These are phyloP conservation scores for Syritta pipiens DNA, from an alignment of 2,888 invertebrate genomes.

Conservation along the genomic window DNA sequence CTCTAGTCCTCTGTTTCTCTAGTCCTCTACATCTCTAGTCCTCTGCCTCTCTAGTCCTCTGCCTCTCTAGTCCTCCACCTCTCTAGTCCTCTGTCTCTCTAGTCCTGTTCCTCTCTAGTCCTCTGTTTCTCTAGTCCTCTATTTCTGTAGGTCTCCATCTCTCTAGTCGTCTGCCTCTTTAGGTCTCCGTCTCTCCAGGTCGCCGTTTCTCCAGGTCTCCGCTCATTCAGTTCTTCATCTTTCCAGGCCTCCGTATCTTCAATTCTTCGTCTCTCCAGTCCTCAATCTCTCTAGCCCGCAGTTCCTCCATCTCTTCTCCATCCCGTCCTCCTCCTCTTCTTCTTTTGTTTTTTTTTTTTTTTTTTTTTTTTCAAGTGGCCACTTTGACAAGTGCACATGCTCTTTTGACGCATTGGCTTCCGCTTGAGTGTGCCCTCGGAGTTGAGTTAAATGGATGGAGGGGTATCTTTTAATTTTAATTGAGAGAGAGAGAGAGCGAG, in stretches of 20 bases:
- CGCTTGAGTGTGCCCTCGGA: constrained; percentile 42
- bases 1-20: neutral
- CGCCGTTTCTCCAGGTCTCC: too few species aligned
- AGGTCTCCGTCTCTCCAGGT: neutral
- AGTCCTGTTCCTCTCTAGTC: neutral
- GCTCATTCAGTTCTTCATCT: too few species aligned
- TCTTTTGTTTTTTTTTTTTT: constrained; percentile 14
- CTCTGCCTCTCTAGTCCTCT: too few species aligned
- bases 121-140: too few species aligned
- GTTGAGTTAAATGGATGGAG: too few species aligned
- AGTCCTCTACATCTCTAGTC: too few species aligned
- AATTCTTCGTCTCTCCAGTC: neutral
- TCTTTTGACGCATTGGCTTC: constrained; percentile 64
- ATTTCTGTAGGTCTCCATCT: neutral
- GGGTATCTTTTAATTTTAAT: constrained; percentile 53
- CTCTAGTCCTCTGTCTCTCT: neutral
- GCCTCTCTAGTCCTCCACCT: neutral
- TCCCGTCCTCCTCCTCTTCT: neutral
- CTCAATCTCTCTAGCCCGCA: neutral
- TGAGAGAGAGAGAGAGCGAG: constrained; percentile 25
- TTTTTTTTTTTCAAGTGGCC: constrained; percentile 35
- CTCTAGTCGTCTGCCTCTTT: neutral
- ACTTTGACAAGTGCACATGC: constrained; percentile 66
- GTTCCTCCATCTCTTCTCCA: neutral
- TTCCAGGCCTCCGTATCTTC: neutral